Evolutionary conservation across 2,113 vertebrate species (phyloP).

Genomic region (Cricetomys ansorgei): DNA sequence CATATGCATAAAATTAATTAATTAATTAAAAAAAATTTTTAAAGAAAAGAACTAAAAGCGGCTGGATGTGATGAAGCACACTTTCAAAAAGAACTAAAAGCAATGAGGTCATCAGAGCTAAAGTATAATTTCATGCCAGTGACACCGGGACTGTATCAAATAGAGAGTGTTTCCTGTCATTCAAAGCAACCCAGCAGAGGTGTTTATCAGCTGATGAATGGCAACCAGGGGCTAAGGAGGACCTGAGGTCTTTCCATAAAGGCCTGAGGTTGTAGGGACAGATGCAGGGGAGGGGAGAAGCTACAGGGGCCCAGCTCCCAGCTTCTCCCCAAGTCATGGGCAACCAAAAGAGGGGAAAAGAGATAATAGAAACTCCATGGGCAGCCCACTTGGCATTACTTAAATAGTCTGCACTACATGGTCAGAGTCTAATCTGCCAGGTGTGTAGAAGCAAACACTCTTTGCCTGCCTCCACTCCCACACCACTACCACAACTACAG

Average conservation of each 20-base stretch:
- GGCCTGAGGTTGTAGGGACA: not conserved
- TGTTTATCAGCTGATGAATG: not conserved
- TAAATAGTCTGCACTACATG: too few species aligned
- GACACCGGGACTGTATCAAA: not conserved
- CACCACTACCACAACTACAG: not conserved
- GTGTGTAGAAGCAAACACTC: not conserved
- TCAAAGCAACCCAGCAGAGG: not conserved
- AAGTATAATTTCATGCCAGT: not conserved
- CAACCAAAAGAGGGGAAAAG: not conserved
- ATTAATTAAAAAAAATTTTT: too few species aligned
- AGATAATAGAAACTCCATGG: not conserved
- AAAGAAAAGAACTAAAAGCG: too few species aligned
- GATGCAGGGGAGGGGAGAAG: not conserved
- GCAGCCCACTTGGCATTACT: not conserved
- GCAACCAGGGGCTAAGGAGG: not conserved
- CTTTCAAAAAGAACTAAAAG: conserved; percentile 3
- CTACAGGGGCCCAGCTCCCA: not conserved
- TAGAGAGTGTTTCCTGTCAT: not conserved
- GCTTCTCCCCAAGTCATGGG: not conserved
- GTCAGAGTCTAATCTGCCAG: not conserved
- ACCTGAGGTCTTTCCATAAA: not conserved
- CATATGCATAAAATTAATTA: not conserved
- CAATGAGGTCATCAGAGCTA: not conserved
- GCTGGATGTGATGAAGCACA: not conserved
- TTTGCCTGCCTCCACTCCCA: not conserved